phyloP scores from a whole-genome alignment of 2,113 vertebrate species.

The Podocnemis expansa region DNA sequence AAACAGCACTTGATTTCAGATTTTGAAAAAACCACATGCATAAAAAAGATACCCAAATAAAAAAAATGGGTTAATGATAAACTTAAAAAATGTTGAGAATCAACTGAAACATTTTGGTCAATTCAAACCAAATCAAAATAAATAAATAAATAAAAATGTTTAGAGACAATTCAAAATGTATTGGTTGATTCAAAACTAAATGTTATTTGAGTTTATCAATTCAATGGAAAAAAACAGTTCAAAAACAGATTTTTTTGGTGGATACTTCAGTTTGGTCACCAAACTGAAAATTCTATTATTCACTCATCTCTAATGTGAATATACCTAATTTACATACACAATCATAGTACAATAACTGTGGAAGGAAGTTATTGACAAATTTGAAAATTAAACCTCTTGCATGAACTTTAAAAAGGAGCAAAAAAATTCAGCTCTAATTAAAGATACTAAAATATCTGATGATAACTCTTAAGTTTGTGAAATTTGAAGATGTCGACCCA shows the following conservation, averaged over 20 bases:
- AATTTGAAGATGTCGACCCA: slow-evolving; percentile 40
- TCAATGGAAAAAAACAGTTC: background rate
- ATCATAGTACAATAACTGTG: background rate
- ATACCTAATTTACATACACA: background rate
- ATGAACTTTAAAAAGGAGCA: slow-evolving; percentile 11
- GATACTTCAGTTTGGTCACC: background rate
- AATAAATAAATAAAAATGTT: too few species aligned
- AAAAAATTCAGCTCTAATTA: background rate
- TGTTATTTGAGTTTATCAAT: background rate
- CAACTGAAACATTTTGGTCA: background rate
- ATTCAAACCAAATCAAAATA: background rate
- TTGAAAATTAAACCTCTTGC: slow-evolving; percentile 47
- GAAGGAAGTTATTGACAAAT: background rate
- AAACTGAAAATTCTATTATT: background rate
- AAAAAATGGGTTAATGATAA: too few species aligned
- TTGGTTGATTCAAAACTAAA: background rate
- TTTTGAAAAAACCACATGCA: too few species aligned
- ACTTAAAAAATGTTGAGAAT: too few species aligned
- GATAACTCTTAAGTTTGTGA: slow-evolving; percentile 37
- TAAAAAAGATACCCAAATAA: too few species aligned
- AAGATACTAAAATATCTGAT: slow-evolving; percentile 27
- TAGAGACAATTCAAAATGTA: background rate
- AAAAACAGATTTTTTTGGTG: background rate
- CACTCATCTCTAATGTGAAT: background rate
- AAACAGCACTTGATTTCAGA: background rate